Evolutionary conservation across 2,888 invertebrate genomes (phyloP).

Genomic region (Diaprepes abbreviatus): DNA sequence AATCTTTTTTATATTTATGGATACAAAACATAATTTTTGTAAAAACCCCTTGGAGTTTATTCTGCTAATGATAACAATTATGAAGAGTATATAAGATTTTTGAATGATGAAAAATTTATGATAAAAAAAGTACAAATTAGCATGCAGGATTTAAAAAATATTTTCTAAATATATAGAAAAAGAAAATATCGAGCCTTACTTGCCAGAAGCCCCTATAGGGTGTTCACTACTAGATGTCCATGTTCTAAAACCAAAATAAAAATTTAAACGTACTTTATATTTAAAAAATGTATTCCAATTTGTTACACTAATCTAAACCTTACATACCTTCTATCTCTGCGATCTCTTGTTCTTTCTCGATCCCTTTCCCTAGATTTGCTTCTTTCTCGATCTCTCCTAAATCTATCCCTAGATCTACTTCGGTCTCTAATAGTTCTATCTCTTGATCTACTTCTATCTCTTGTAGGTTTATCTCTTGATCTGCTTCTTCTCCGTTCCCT

Average conservation of each 20-base stretch:
- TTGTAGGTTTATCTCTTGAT: slow-evolving; percentile 70
- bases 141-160: too few species aligned
- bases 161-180: slow-evolving; percentile 25
- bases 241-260: slow-evolving; percentile 1
- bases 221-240: neutral
- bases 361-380: slow-evolving; percentile 33
- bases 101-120: too few species aligned
- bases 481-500: slow-evolving; percentile 74
- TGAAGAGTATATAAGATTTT: too few species aligned
- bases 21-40: too few species aligned
- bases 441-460: slow-evolving; percentile 44
- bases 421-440: slow-evolving; percentile 39
- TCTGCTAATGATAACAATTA: too few species aligned
- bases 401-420: slow-evolving; percentile 39
- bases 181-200: neutral
- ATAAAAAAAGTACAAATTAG: too few species aligned
- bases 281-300: too few species aligned
- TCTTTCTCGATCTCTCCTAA: slow-evolving; percentile 36
- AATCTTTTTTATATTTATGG: too few species aligned
- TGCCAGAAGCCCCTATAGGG: neutral
- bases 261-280: too few species aligned
- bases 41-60: too few species aligned
- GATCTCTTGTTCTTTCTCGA: slow-evolving; percentile 30
- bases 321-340: slow-evolving; percentile 26
- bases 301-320: too few species aligned